A percentile compares a stretch with the other conserved stretches of the same genome.
Evolutionary conservation across 2,888 invertebrate species (phyloP).

Genomic region (Tanypteryx hageni): DNA sequence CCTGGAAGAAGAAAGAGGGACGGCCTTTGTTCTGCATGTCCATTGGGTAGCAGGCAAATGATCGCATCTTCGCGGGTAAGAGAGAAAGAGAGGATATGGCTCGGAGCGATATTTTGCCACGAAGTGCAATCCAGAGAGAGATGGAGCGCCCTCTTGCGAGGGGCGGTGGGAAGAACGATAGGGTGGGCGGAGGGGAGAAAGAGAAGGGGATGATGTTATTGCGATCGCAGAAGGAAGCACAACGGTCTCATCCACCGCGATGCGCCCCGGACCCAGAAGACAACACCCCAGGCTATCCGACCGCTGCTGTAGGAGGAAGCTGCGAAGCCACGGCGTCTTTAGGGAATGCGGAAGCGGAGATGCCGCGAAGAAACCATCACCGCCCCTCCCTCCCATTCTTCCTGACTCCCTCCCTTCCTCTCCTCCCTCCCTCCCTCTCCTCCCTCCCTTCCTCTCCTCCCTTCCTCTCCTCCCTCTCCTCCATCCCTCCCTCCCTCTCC

Average conservation of each 20-base stretch:
- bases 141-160: background rate
- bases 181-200: background rate
- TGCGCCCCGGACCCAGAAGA: background rate
- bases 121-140: background rate
- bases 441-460: background rate
- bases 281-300: constrained; percentile 5
- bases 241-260: background rate
- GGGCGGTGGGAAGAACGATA: background rate
- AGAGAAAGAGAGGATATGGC: background rate
- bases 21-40: background rate
- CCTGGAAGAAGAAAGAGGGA: background rate
- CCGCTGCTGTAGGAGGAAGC: constrained; percentile 37
- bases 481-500: background rate
- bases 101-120: background rate
- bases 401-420: background rate
- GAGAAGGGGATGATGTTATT: too few relatives aligned
- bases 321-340: constrained; percentile 42
- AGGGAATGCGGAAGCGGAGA: constrained; percentile 46
- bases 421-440: background rate
- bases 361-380: background rate
- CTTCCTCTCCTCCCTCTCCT: background rate
- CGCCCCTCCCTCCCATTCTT: background rate
- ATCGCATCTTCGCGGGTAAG: background rate
- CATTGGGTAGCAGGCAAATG: background rate
- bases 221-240: too few relatives aligned